These are phyloP conservation scores for Copidosoma aretas DNA, from an alignment of 2,888 invertebrate genomes.

Conservation along the genomic window DNA sequence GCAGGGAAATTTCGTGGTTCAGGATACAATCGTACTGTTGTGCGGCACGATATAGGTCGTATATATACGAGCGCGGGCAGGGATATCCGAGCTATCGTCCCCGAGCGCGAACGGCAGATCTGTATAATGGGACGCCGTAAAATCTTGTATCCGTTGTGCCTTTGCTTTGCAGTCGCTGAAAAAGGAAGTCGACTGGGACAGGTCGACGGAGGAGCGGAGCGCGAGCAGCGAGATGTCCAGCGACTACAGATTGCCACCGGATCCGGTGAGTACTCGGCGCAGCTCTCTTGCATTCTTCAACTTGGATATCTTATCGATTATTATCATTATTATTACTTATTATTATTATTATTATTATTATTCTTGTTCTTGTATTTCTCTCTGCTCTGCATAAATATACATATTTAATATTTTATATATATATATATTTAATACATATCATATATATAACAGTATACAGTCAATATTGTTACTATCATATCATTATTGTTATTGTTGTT, in stretches of 20 bases:
- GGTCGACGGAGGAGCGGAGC: constrained; percentile 77
- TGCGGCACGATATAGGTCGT: too few relatives aligned
- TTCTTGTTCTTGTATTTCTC: constrained; percentile 55
- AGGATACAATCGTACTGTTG: too few relatives aligned
- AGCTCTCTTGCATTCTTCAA: constrained; percentile 44
- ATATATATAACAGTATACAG: constrained; percentile 40
- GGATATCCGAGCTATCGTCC: too few relatives aligned
- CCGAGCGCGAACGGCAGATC: background rate
- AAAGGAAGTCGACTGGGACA: constrained; percentile 87
- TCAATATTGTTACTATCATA: constrained; percentile 40
- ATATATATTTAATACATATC: too few relatives aligned
- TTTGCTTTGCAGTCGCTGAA: constrained; percentile 75
- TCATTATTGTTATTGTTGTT: constrained; percentile 36
- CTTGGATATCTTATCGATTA: constrained; percentile 51
- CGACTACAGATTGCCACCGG: constrained; percentile 82
- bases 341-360: too few relatives aligned
- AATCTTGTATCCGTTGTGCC: constrained; percentile 57
- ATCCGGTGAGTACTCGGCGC: constrained; percentile 72
- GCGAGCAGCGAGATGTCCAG: constrained; percentile 76
- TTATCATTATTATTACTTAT: constrained; percentile 47
- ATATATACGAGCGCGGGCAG: constrained; percentile 18
- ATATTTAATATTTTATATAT: constrained; percentile 47
- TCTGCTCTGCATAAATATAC: constrained; percentile 57
- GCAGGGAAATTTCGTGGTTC: too few relatives aligned
- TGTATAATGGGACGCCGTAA: background rate